phyloP scores from a whole-genome alignment of 2,797 vertebrate genomes.

The Microctenopoma stevenorrisi region DNA sequence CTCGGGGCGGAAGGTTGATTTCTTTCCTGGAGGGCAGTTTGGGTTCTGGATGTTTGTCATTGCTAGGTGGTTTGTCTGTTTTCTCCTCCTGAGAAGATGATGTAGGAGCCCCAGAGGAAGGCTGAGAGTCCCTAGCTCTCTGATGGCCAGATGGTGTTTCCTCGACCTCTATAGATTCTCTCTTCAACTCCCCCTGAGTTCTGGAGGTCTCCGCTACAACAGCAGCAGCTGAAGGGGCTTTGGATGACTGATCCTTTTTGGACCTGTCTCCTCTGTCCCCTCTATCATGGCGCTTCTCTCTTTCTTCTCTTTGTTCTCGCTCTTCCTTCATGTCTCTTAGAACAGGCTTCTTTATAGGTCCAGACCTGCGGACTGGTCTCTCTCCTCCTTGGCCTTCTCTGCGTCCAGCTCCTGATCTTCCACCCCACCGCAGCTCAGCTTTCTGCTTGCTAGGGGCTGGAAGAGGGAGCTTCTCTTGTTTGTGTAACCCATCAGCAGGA shows the following conservation, averaged over 20 bases:
- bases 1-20: constrained; percentile 87
- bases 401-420: constrained; percentile 86
- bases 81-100: constrained; percentile 89
- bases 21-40: constrained; percentile 87
- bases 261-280: constrained; percentile 82
- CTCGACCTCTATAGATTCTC: constrained; percentile 74
- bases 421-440: constrained; percentile 95
- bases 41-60: constrained; percentile 89
- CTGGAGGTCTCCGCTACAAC: constrained; percentile 74
- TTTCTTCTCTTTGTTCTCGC: constrained; percentile 93
- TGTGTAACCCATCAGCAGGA: constrained; percentile 87
- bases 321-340: constrained; percentile 99
- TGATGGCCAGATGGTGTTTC: constrained; percentile 51
- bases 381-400: constrained; percentile 90
- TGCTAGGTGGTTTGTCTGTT: constrained; percentile 80
- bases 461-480: constrained; percentile 88
- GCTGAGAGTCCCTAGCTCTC: constrained; percentile 78
- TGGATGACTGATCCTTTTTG: constrained; percentile 77
- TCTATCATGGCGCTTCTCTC: constrained; percentile 88
- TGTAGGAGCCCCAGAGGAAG: constrained; percentile 77
- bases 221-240: constrained; percentile 67
- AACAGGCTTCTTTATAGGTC: constrained; percentile 98
- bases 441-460: constrained; percentile 89
- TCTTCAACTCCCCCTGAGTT: constrained; percentile 83
- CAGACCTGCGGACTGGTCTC: constrained; percentile 92